A percentile compares a stretch with the other conserved stretches of the same genome.
These are phyloP conservation scores for Polydrusus tereticollis DNA, from an alignment of 2,888 invertebrate genomes.

Conservation along the genomic window DNA sequence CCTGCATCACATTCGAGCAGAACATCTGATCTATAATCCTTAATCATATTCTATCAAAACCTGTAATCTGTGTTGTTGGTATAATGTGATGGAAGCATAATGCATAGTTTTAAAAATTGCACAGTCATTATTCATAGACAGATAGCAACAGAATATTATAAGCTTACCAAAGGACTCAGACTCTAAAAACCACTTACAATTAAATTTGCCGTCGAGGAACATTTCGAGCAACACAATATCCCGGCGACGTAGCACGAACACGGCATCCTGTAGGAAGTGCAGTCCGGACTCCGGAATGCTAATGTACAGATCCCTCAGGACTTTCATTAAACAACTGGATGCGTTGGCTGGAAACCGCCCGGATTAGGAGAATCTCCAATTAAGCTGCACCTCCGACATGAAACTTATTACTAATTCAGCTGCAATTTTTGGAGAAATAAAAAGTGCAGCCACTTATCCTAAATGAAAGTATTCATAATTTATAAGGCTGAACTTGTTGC, in stretches of 20 bases:
- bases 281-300: conserved; percentile 59
- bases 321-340: conserved; percentile 66
- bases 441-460: conserved; percentile 46
- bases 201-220: not conserved
- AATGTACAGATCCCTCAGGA: conserved; percentile 63
- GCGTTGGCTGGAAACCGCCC: conserved; percentile 46
- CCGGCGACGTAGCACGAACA: conserved; percentile 27
- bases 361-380: conserved; percentile 47
- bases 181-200: not conserved
- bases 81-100: too few species aligned
- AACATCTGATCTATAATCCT: too few species aligned
- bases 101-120: too few species aligned
- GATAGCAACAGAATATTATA: too few species aligned
- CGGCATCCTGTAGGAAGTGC: conserved; percentile 55
- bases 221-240: conserved; percentile 10
- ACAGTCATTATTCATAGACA: too few species aligned
- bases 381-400: conserved; percentile 47
- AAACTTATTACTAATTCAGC: conserved; percentile 48
- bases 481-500: conserved; percentile 34
- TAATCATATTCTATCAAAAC: too few species aligned
- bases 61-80: too few species aligned
- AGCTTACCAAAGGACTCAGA: too few species aligned
- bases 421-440: conserved; percentile 41
- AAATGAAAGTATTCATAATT: conserved; percentile 46
- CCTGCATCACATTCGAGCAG: too few species aligned